Base-by-base conservation (phyloP, 2,113 vertebrate species). In the Verasper variegatus region DNA sequence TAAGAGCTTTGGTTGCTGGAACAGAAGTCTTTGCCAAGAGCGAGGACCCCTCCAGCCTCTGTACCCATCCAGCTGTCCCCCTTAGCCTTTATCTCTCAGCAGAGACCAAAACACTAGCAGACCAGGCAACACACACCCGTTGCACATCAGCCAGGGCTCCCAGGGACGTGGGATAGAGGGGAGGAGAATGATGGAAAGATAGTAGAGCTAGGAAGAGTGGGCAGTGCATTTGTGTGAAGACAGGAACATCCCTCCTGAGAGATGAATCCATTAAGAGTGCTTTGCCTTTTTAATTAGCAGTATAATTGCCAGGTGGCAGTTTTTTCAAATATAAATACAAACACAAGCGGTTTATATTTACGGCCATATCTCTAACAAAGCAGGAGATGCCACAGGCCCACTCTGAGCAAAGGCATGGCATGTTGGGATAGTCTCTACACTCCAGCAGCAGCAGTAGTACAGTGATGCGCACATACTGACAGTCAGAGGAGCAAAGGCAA, bases 281-380 rank as follows among this genome's bases (percentile, higher is more conserved):
- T 91, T 90, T 20, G 76, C 83, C 89, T 93, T 92, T 92, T 94
- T 94, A 94, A 95, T 94, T 94, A 91, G 93, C 83, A 73, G 68
- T 77, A 72, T 93, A 93, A 94, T 94, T 93, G 91, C 89, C 90
- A 92, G 87, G 88, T 94, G 92, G 88, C 83, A 74, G 18, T 62
- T 61, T 81, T 73, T 76, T 62, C 80, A 23, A 51, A 71, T 82
- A 27, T 75, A 86, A 91, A 78, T 93, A 84, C 92, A 90, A 86
- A 87, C 68, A 5, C 55, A 64, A 23, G 56, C 40, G 52, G 78
- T 85, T 88, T 91, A 92, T 92, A 89, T 93, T 91, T 90, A 86
- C 88, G 77, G 51, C 66, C 47, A n/a, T 69, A 73, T 76, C 70
- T 83, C 63, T 52, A 81, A 81, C 68, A 80, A 84, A 87, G 68